Percentiles rank a stretch among this genome's conserved stretches.
Evolutionary conservation across 1,140 invertebrate genomes (phyloP).

Genomic region (Neodiprion lecontei): DNA sequence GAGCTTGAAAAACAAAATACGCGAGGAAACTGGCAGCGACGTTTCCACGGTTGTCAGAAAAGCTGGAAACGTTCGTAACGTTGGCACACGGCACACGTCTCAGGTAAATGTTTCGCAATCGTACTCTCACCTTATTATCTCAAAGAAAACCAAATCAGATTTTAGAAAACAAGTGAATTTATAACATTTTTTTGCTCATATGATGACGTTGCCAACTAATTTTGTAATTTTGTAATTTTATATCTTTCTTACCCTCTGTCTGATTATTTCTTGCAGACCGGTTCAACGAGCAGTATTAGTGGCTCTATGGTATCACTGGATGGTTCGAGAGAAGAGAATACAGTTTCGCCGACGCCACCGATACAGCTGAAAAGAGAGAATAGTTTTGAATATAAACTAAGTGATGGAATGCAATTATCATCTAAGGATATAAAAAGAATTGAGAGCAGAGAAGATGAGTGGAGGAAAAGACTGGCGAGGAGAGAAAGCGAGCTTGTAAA

Average conservation of each 20-base stretch:
- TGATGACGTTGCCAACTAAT: background rate
- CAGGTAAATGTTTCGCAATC: constrained; percentile 39
- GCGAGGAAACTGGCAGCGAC: constrained; percentile 76
- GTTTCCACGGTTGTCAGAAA: constrained; percentile 63
- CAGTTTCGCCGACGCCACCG: constrained; percentile 39
- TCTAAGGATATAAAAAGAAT: constrained; percentile 59
- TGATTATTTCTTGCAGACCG: constrained; percentile 43
- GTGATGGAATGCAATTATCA: constrained; percentile 51
- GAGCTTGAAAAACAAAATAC: constrained; percentile 76
- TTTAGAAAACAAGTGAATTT: too few species aligned
- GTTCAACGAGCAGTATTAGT: constrained; percentile 69
- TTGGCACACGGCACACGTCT: constrained; percentile 64
- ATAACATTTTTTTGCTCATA: too few species aligned
- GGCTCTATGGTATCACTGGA: constrained; percentile 58
- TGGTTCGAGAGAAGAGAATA: constrained; percentile 46
- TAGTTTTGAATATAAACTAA: constrained; percentile 51
- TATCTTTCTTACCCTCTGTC: background rate
- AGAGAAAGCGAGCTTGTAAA: constrained; percentile 44
- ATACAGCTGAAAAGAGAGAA: constrained; percentile 45
- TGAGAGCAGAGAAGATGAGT: constrained; percentile 64
- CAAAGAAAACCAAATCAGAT: too few species aligned
- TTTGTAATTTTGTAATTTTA: background rate
- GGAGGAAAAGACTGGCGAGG: constrained; percentile 46
- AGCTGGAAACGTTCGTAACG: constrained; percentile 60
- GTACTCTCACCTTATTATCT: too few species aligned